Percentiles rank a stretch among this genome's conserved stretches.
phyloP scores from a whole-genome alignment of 1,140 invertebrate species.

The Magallana gigas region DNA sequence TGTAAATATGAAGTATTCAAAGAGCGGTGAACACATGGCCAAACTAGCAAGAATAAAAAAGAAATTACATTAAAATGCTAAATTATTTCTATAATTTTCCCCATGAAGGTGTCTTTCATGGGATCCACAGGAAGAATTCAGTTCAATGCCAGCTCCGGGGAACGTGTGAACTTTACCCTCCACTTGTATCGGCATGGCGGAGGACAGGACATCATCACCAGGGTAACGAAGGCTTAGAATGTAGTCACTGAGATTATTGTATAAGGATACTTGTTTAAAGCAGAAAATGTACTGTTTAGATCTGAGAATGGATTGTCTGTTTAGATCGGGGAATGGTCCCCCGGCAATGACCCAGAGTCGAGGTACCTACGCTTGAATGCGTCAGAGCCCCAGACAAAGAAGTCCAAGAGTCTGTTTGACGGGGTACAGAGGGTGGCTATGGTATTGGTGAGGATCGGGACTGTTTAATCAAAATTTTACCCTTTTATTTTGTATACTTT shows the following conservation, averaged over 20 bases:
- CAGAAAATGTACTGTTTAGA: too few species aligned
- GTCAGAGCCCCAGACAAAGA: not conserved
- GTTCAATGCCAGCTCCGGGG: constrained; percentile 66
- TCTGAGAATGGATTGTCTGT: not conserved
- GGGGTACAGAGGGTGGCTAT: not conserved
- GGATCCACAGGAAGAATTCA: constrained; percentile 66
- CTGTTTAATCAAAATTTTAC: too few species aligned
- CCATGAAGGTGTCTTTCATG: constrained; percentile 42
- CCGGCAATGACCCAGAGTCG: not conserved
- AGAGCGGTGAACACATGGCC: too few species aligned
- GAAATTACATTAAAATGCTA: too few species aligned
- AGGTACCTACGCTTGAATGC: not conserved
- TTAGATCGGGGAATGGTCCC: constrained; percentile 65
- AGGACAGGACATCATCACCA: constrained; percentile 60
- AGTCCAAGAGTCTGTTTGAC: constrained; percentile 5
- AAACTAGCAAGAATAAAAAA: too few species aligned
- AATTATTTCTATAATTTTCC: not conserved
- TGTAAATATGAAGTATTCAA: too few species aligned
- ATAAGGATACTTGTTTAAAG: too few species aligned
- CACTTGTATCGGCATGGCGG: constrained; percentile 71
- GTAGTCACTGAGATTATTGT: too few species aligned
- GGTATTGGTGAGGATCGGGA: not conserved
- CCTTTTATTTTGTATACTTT: too few species aligned
- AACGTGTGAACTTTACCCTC: constrained; percentile 67
- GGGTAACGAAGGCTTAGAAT: constrained; percentile 49